Evolutionary conservation across 2,113 vertebrate species (phyloP).

Genomic region (Petromus typicus): DNA sequence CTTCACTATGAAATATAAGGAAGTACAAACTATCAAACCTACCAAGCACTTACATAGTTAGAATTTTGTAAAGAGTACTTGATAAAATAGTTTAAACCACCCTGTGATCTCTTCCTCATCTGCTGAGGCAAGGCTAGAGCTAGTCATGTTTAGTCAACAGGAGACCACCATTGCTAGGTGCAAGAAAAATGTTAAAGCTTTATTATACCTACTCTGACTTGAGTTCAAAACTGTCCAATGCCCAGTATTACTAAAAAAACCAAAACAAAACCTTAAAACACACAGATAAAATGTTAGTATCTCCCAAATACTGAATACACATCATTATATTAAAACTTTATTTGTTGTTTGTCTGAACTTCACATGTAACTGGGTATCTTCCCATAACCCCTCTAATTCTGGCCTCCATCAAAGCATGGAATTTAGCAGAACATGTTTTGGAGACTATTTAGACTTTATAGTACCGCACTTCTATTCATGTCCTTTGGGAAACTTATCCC

Average conservation of each 20-base stretch:
- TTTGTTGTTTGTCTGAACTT: background rate
- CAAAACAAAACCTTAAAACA: background rate
- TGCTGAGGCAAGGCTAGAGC: background rate
- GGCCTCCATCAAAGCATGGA: background rate
- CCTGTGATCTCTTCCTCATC: background rate
- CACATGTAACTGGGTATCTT: background rate
- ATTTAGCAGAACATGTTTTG: background rate
- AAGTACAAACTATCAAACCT: no score
- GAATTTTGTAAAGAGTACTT: background rate
- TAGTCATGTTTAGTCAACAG: background rate
- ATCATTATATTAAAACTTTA: background rate
- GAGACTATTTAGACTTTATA: background rate
- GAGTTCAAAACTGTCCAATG: background rate
- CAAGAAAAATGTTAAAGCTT: background rate
- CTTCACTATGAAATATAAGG: background rate
- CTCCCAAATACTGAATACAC: background rate
- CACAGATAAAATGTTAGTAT: background rate
- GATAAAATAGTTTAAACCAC: background rate
- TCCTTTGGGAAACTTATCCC: background rate
- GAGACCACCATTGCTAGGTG: background rate
- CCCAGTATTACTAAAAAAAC: background rate
- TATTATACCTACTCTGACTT: background rate
- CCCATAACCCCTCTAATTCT: background rate
- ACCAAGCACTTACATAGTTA: background rate
- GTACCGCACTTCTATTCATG: background rate